Conservation (phyloP, 2,797 vertebrate species). For the Limnodromus scolopaceus region DNA sequence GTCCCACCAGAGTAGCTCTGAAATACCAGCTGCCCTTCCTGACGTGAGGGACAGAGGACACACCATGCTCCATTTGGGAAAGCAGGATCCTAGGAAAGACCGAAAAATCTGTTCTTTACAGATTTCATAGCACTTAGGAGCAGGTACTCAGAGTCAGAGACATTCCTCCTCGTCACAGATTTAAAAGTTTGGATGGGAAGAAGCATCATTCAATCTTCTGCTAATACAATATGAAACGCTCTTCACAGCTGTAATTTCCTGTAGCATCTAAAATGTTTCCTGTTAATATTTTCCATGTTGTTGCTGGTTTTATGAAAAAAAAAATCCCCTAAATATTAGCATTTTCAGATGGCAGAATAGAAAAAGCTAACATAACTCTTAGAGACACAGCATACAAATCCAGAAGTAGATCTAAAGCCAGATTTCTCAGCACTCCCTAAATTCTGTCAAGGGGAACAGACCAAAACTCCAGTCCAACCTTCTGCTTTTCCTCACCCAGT, state of each 20-base stretch:
- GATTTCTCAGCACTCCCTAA: conserved; percentile 44
- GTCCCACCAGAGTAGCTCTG: fast-evolving
- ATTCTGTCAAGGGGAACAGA: conserved; percentile 17
- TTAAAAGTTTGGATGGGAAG: not conserved
- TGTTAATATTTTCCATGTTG: conserved; percentile 70
- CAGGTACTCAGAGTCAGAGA: not conserved
- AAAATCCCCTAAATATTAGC: conserved; percentile 37
- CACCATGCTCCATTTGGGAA: not conserved
- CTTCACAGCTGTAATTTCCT: conserved; percentile 66
- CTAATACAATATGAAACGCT: conserved; percentile 36
- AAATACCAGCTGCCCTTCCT: not conserved
- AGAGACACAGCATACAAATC: conserved; percentile 25
- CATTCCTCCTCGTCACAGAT: not conserved
- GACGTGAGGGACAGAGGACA: not conserved
- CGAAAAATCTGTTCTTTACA: not conserved
- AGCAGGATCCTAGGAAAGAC: not conserved
- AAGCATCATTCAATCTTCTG: conserved; percentile 27
- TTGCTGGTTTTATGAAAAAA: conserved; percentile 33
- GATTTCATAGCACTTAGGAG: not conserved
- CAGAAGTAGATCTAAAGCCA: conserved; percentile 49
- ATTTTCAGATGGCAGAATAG: conserved; percentile 49
- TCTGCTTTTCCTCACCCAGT: conserved; percentile 37
- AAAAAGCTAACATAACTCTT: conserved; percentile 23
- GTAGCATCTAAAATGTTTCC: conserved; percentile 64
- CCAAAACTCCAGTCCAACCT: conserved; percentile 8